Evolutionary conservation across 2,113 vertebrate species (phyloP).

Genomic region (Chaetops frenatus): DNA sequence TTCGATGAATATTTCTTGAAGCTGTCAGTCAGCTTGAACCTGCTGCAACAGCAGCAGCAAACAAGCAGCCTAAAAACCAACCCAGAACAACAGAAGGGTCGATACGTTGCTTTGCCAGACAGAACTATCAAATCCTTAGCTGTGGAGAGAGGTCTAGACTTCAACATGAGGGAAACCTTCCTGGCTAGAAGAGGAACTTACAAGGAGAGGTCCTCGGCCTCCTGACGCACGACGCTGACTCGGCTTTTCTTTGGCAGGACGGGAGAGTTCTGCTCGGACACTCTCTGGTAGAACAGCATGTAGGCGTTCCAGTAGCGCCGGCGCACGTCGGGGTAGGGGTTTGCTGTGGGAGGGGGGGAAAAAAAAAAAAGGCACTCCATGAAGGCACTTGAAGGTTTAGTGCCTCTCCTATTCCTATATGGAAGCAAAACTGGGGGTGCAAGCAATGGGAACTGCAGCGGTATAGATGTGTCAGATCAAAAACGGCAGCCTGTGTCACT

Average conservation of each 20-base stretch:
- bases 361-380: background rate
- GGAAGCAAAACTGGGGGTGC: background rate
- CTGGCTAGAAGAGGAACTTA: conserved; percentile 66
- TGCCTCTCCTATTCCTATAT: background rate
- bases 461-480: background rate
- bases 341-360: conserved; percentile 83
- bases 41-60: background rate
- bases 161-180: background rate
- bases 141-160: background rate
- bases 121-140: background rate
- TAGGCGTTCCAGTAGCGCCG: conserved; percentile 98
- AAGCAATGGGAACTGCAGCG: background rate
- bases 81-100: background rate
- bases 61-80: background rate
- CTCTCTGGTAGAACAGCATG: conserved; percentile 98
- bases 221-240: conserved; percentile 94
- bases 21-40: background rate
- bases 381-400: background rate
- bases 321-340: conserved; percentile 93
- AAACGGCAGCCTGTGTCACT: background rate
- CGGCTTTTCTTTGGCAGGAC: conserved; percentile 96
- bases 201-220: conserved; percentile 94
- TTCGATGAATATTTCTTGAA: background rate
- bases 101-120: background rate
- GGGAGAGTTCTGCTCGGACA: conserved; percentile 94